These are phyloP conservation scores for Micropoecilia bifurca DNA, from an alignment of 2,797 vertebrate genomes.

Conservation along the genomic window DNA sequence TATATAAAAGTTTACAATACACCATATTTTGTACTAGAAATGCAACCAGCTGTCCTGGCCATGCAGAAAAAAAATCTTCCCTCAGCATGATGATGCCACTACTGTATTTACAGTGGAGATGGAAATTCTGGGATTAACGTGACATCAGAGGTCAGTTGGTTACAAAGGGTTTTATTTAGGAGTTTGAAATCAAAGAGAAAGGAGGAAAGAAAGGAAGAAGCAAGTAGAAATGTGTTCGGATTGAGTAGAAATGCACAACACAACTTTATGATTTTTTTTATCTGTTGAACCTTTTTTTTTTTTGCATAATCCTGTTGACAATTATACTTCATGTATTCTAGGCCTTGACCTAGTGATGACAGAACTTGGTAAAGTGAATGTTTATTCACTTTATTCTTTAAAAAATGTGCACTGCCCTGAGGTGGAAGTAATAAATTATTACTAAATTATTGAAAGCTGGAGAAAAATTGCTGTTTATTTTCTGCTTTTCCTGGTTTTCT, in stretches of 20 bases:
- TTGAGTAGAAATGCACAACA: background rate
- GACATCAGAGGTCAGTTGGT: background rate
- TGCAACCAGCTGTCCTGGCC: background rate
- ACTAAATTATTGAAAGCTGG: background rate
- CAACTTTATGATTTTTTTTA: background rate
- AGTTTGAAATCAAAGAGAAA: background rate
- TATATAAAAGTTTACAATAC: background rate
- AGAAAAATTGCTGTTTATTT: background rate
- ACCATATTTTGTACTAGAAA: background rate
- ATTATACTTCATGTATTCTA: background rate
- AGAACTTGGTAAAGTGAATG: background rate
- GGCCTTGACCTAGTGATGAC: background rate
- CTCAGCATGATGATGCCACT: background rate
- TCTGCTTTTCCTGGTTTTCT: background rate
- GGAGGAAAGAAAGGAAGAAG: no score
- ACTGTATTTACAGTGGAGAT: background rate
- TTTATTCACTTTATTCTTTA: background rate
- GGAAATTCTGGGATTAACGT: background rate
- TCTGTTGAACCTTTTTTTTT: background rate
- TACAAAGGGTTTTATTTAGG: background rate
- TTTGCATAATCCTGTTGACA: background rate
- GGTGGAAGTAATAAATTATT: background rate
- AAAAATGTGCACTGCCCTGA: background rate
- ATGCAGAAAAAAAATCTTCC: background rate
- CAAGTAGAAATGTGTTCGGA: no score